Base-by-base conservation (phyloP, 2,888 invertebrate species). In the Cerceris ruficornis region DNA sequence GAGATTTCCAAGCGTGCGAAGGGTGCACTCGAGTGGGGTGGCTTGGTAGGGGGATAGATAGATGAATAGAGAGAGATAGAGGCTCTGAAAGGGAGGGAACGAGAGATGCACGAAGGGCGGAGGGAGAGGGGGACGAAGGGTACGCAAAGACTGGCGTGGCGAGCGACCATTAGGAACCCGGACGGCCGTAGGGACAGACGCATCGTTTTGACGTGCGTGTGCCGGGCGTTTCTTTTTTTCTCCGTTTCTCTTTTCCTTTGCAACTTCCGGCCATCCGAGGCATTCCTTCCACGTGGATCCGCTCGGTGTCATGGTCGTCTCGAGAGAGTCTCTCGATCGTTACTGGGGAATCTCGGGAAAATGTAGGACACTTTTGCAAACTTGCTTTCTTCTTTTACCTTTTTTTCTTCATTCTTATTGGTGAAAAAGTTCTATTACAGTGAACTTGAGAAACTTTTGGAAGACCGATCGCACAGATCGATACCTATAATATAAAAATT, bases 141-240 rank as follows among this genome's bases (percentile, higher is more conserved):
- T 74, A 77, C 72, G 79, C 80, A 80, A 80, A 80, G 81, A 64
- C 82, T 84, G 83, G 84, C 88, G 83, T 84, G 85, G 81, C 73
- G 82, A 84, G 78, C 79, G 81, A 82, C 88, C 91, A 91, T 91
- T 91, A 91, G 89, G 87, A 86, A 89, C 85, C 87, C 87, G 89
- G 88, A 89, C 88, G 86, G 87, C 87, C 83, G 77, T 85, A 83
- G 83, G 81, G 87, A 83, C 83, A 81, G 87, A 88, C 88, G 87
- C 90, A 86, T 90, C 89, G 89, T 80, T n/a, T 76, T 83, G 74
- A 76, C 77, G 76, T 80, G 85, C 82, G 78, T 77, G 81, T 77
- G 81, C 61, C 75, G 69, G 28, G 58, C 60, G 75, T 66, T 61
- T 55, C n/a, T 62, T n/a, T 64, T 17, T 57, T 67, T 50, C 49